These are phyloP conservation scores for Drosophila barbarae DNA, from an alignment of 2,888 invertebrate species.

Conservation along the genomic window DNA sequence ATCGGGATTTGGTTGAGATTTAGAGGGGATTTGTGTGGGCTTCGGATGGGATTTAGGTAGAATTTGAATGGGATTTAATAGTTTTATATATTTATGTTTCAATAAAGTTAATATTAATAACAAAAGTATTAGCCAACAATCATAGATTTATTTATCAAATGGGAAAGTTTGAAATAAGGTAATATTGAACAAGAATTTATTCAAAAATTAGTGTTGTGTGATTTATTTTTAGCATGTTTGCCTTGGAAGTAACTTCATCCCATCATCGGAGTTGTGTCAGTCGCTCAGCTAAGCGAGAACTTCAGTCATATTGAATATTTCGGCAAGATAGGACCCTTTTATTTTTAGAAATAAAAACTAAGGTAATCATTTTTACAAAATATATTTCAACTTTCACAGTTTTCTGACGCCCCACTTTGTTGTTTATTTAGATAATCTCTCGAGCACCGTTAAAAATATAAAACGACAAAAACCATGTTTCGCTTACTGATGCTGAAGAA, in stretches of 20 bases:
- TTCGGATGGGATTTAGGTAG: background rate
- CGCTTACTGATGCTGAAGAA: constrained; percentile 38
- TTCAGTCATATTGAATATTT: constrained; percentile 15
- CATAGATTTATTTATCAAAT: too few relatives aligned
- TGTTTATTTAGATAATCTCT: background rate
- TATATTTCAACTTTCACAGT: background rate
- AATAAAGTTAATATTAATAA: too few relatives aligned
- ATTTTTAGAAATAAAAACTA: constrained; percentile 7
- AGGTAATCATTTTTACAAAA: constrained; percentile 1
- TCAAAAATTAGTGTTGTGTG: background rate
- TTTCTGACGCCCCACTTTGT: background rate
- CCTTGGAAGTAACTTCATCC: constrained; percentile 11
- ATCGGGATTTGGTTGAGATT: background rate
- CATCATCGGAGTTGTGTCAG: background rate
- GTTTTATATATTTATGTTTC: too few relatives aligned
- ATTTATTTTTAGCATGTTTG: background rate
- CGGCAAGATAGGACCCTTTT: constrained; percentile 16
- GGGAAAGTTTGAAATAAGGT: too few relatives aligned
- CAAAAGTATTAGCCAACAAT: too few relatives aligned
- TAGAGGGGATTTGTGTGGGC: background rate
- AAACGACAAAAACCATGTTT: constrained; percentile 40
- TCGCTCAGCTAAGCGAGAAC: background rate
- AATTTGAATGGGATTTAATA: too few relatives aligned
- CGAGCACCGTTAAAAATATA: background rate
- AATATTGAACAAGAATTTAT: background rate